Conservation (phyloP, 2,797 vertebrate genomes). For the Spea hammondii region DNA sequence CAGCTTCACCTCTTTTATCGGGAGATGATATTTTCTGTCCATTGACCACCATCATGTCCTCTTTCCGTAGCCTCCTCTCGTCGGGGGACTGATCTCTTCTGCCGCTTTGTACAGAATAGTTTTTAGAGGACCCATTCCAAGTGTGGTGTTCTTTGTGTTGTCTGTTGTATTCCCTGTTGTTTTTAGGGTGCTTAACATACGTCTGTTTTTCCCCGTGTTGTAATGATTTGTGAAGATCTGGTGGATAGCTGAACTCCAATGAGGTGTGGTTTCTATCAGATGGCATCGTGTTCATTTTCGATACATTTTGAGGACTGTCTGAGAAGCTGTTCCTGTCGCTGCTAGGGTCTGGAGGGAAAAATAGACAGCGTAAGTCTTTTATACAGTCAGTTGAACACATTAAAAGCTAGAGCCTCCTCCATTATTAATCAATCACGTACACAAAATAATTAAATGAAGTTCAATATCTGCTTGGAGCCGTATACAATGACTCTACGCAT, state of each 20-base stretch:
- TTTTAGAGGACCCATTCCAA: constrained; percentile 80
- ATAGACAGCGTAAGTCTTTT: constrained; percentile 59
- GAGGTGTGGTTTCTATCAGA: constrained; percentile 76
- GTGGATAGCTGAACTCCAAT: constrained; percentile 83
- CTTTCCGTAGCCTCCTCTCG: constrained; percentile 70
- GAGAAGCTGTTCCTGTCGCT: constrained; percentile 79
- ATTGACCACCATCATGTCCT: constrained; percentile 73
- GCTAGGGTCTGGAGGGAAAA: constrained; percentile 86
- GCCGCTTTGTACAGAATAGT: constrained; percentile 69
- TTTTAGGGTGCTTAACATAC: constrained; percentile 73
- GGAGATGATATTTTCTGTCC: constrained; percentile 75
- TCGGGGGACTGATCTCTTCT: constrained; percentile 78
- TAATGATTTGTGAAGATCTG: constrained; percentile 87
- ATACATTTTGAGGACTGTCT: constrained; percentile 89
- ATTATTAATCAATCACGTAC: neutral
- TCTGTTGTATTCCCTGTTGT: constrained; percentile 76
- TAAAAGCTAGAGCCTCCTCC: neutral
- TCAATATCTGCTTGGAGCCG: constrained; percentile 59
- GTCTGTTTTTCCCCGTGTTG: constrained; percentile 83
- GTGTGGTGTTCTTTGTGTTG: constrained; percentile 80
- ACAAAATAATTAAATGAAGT: constrained; percentile 58
- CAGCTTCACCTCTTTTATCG: constrained; percentile 74
- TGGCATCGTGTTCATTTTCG: constrained; percentile 84
- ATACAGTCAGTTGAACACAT: constrained; percentile 57
- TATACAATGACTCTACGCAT: constrained; percentile 55